Percentiles rank a stretch among this genome's conserved stretches.
These are phyloP conservation scores for Pyrochroa serraticornis DNA, from an alignment of 2,888 invertebrate species.

Conservation along the genomic window DNA sequence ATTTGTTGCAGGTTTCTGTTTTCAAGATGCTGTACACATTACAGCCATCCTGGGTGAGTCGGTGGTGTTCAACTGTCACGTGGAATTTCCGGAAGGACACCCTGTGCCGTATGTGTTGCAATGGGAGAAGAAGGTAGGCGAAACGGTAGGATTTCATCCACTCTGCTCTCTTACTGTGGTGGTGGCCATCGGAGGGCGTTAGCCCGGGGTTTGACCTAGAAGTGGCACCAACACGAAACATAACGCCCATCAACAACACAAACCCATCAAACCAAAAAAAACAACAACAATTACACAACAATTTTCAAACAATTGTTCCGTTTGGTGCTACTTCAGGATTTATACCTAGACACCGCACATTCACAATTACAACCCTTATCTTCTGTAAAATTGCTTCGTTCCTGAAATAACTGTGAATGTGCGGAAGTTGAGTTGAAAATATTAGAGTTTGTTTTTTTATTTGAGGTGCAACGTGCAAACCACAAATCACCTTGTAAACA, in stretches of 20 bases:
- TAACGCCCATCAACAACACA: not conserved
- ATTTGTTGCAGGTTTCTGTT: constrained; percentile 69
- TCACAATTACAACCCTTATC: too few relatives aligned
- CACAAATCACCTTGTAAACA: constrained; percentile 42
- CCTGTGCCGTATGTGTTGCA: constrained; percentile 97
- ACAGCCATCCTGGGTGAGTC: constrained; percentile 96
- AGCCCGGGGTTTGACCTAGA: constrained; percentile 26
- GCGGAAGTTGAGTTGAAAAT: constrained; percentile 13
- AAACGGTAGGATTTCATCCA: constrained; percentile 85
- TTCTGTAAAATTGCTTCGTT: too few relatives aligned
- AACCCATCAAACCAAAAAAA: not conserved
- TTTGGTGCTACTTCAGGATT: too few relatives aligned
- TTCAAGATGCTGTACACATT: constrained; percentile 94
- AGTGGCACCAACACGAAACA: constrained; percentile 9
- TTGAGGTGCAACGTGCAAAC: constrained; percentile 47
- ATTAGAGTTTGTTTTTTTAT: constrained; percentile 34
- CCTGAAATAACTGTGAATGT: not conserved
- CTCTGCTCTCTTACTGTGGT: constrained; percentile 58
- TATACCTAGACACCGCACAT: too few relatives aligned
- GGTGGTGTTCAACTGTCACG: constrained; percentile 97
- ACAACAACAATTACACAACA: not conserved
- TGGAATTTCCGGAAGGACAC: constrained; percentile 94
- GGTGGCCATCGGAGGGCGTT: constrained; percentile 24
- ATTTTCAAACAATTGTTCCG: too few relatives aligned
- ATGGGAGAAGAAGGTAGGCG: constrained; percentile 99